A percentile compares a stretch with the other conserved stretches of the same genome.
Evolutionary conservation across 2,888 invertebrate species (phyloP).

Genomic region (Oligia latruncula): DNA sequence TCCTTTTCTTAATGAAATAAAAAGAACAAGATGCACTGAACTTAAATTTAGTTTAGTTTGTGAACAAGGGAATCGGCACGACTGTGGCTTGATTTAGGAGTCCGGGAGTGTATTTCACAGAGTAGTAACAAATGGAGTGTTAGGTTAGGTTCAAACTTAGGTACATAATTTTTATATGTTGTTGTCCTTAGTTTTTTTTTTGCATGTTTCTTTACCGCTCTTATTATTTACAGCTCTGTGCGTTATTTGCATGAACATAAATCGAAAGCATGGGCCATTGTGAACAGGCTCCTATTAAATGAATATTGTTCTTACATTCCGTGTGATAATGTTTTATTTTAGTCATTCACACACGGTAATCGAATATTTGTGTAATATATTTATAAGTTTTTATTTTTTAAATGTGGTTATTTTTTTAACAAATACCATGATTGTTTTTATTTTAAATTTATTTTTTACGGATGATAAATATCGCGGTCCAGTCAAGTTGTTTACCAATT

Average conservation of each 20-base stretch:
- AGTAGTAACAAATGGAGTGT: constrained; percentile 45
- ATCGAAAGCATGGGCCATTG: constrained; percentile 13
- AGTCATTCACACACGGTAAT: constrained; percentile 55
- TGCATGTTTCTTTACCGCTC: constrained; percentile 1
- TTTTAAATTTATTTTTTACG: constrained; percentile 50
- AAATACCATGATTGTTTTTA: constrained; percentile 48
- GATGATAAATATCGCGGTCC: constrained; percentile 73
- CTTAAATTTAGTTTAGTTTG: too few relatives aligned
- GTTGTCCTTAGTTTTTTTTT: constrained; percentile 5
- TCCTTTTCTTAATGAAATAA: too few relatives aligned
- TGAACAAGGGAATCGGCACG: too few relatives aligned
- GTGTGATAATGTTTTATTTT: constrained; percentile 49
- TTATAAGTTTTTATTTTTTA: constrained; percentile 40
- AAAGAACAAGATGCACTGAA: too few relatives aligned
- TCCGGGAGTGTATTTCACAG: constrained; percentile 8
- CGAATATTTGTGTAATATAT: constrained; percentile 60
- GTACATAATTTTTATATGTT: constrained; percentile 13
- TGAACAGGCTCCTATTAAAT: constrained; percentile 35
- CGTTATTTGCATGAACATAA: not conserved
- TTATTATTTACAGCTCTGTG: constrained; percentile 4
- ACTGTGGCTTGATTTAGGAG: not conserved
- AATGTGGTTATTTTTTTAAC: constrained; percentile 49
- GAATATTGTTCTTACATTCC: constrained; percentile 56
- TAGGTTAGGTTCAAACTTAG: constrained; percentile 10
- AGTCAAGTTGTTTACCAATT: constrained; percentile 81